A percentile compares a stretch with the other conserved stretches of the same genome.
phyloP scores from a whole-genome alignment of 2,113 vertebrate species.

The Heptranchias perlo region DNA sequence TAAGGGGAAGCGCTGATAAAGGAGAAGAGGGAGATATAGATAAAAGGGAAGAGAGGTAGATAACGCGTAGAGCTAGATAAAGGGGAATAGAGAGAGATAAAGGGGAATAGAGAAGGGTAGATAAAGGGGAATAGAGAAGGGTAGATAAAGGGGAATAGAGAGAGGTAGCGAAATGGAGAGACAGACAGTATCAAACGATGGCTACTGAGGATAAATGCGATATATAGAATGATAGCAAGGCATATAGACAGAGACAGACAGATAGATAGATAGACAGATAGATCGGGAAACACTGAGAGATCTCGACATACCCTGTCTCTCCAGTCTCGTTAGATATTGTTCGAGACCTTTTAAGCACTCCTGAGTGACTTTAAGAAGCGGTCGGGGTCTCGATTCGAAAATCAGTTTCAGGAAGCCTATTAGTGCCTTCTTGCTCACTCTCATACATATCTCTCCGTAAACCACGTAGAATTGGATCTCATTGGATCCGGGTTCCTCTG shows the following conservation, averaged over 20 bases:
- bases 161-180: not conserved
- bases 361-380: not conserved
- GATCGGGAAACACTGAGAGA: not conserved
- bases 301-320: not conserved
- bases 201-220: not conserved
- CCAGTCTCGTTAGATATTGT: not conserved
- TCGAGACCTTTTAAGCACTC: not conserved
- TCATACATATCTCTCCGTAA: constrained; percentile 12
- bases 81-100: too few relatives aligned
- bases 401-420: not conserved
- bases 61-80: too few relatives aligned
- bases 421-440: not conserved
- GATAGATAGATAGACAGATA: not conserved
- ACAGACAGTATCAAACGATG: not conserved
- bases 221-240: not conserved
- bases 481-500: constrained; percentile 26
- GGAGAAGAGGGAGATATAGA: not conserved
- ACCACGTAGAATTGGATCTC: constrained; percentile 31
- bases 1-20: not conserved
- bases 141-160: not conserved
- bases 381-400: constrained; percentile 9
- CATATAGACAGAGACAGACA: not conserved
- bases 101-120: not conserved
- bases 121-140: not conserved
- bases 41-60: not conserved